Evolutionary conservation across 2,113 vertebrate species (phyloP).

Genomic region (Trichomycterus rosablanca): DNA sequence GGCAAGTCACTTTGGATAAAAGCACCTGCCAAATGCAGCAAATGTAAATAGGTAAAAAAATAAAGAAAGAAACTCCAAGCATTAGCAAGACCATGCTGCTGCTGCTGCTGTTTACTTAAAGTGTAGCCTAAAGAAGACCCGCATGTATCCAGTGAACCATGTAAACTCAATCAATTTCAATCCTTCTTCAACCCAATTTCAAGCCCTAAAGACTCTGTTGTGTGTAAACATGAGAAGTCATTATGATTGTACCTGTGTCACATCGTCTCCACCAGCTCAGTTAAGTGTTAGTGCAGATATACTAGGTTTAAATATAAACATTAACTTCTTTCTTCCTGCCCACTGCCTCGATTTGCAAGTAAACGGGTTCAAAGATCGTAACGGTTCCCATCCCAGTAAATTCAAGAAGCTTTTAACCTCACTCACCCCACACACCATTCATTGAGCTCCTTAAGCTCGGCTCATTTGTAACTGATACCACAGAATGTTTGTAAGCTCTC

Average conservation of each 20-base stretch:
- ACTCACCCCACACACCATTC: conserved; percentile 3
- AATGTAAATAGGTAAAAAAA: too few species aligned
- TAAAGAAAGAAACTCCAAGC: not conserved
- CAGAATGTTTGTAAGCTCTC: not conserved
- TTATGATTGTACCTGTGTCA: too few species aligned
- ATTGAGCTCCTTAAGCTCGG: not conserved
- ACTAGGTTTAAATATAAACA: not conserved
- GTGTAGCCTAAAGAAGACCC: too few species aligned
- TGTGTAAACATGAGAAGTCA: not conserved
- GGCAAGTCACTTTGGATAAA: too few species aligned
- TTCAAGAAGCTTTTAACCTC: not conserved
- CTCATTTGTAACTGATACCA: conserved; percentile 5
- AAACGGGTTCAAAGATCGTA: conserved; percentile 39
- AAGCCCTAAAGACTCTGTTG: conserved; percentile 1
- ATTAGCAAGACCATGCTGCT: too few species aligned
- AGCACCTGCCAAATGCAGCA: too few species aligned
- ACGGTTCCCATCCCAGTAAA: conserved; percentile 8
- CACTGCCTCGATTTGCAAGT: conserved; percentile 23
- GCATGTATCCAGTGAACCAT: too few species aligned
- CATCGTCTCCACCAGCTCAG: too few species aligned
- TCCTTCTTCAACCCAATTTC: conserved; percentile 5
- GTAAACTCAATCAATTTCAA: not conserved
- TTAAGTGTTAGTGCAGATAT: too few species aligned
- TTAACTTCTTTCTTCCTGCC: not conserved
- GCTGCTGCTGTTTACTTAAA: too few species aligned